phyloP scores from a whole-genome alignment of 2,797 vertebrate genomes.

The Typhlichthys subterraneus region DNA sequence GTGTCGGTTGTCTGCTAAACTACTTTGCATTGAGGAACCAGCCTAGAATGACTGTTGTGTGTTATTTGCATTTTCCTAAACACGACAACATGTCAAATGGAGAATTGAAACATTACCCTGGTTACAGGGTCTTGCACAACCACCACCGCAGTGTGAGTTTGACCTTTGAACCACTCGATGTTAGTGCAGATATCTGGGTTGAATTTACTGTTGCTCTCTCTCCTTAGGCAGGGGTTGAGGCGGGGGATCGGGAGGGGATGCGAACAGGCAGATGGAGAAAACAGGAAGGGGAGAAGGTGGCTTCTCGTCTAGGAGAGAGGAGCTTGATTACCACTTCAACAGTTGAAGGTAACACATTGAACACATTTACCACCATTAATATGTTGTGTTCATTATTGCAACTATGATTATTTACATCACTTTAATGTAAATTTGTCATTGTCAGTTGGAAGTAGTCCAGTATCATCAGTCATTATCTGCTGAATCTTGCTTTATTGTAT shows the following conservation, averaged over 20 bases:
- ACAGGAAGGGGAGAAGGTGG: constrained; percentile 66
- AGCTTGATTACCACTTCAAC: constrained; percentile 65
- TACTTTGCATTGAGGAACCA: too few species aligned
- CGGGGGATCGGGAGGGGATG: constrained; percentile 35
- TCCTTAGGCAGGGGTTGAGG: constrained; percentile 42
- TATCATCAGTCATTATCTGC: too few species aligned
- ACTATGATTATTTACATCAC: neutral
- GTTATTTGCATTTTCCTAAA: too few species aligned
- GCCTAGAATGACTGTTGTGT: too few species aligned
- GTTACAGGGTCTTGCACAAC: constrained; percentile 27
- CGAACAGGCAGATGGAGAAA: constrained; percentile 50
- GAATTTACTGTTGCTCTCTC: constrained; percentile 33
- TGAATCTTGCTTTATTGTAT: too few species aligned
- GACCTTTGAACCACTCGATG: constrained; percentile 47
- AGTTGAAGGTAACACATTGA: constrained; percentile 64
- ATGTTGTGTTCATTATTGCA: neutral
- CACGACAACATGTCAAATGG: constrained; percentile 10
- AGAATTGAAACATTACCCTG: constrained; percentile 33
- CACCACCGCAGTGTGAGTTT: constrained; percentile 38
- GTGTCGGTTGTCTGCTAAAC: too few species aligned
- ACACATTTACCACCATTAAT: too few species aligned
- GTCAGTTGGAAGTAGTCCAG: neutral
- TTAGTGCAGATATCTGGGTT: constrained; percentile 57
- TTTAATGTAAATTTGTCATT: neutral
- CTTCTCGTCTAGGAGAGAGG: constrained; percentile 64